A percentile compares a stretch with the other conserved stretches of the same genome.
Conservation (phyloP, 2,888 invertebrate species). For the Cetonia aurata region DNA sequence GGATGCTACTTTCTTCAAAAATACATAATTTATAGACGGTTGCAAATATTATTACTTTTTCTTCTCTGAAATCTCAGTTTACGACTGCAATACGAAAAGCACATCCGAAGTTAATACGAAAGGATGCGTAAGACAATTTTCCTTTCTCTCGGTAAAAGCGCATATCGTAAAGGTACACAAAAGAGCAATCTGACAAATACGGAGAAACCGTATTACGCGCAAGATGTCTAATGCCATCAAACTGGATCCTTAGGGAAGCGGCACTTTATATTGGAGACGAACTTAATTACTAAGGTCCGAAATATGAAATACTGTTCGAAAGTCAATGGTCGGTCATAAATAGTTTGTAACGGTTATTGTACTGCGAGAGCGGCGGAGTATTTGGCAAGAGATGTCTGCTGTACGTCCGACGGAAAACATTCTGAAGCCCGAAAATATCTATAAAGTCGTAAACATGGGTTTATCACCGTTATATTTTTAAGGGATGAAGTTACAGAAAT, state of each 20-base stretch:
- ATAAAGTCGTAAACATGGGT: background rate
- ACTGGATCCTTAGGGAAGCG: constrained; percentile 39
- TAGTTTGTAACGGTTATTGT: constrained; percentile 50
- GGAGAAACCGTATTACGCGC: constrained; percentile 30
- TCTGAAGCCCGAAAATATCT: constrained; percentile 6
- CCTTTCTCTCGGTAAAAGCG: constrained; percentile 16
- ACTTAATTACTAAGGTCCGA: constrained; percentile 46
- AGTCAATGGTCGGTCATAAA: constrained; percentile 52
- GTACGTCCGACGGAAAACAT: background rate
- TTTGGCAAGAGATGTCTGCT: constrained; percentile 12
- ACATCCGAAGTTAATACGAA: constrained; percentile 1
- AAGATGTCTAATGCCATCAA: background rate
- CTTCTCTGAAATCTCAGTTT: constrained; percentile 21
- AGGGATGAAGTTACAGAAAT: background rate
- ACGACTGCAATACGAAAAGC: constrained; percentile 13
- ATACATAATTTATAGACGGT: constrained; percentile 2
- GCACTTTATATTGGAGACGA: constrained; percentile 50
- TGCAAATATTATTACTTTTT: constrained; percentile 12
- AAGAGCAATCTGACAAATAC: constrained; percentile 3
- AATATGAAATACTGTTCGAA: constrained; percentile 51
- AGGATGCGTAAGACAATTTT: constrained; percentile 22
- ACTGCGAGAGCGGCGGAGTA: constrained; percentile 15
- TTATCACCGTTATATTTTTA: constrained; percentile 10
- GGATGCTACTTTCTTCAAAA: background rate
- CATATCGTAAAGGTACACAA: constrained; percentile 7